These are phyloP conservation scores for Propithecus deckenii DNA, from an alignment of 2,797 vertebrate species.

Conservation along the genomic window DNA sequence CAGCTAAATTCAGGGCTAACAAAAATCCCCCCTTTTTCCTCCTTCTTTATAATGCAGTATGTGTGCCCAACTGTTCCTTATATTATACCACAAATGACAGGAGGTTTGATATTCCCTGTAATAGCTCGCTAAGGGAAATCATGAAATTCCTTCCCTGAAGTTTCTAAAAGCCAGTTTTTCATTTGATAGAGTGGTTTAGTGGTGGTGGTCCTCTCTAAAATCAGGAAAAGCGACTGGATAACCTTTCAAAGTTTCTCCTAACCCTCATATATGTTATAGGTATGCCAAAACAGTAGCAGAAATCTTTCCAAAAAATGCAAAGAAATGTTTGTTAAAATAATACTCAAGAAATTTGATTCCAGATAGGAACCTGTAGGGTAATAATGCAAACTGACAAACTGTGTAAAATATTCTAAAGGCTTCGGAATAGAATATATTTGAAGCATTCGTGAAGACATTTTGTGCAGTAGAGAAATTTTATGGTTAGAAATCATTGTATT, in stretches of 20 bases:
- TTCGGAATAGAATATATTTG: background rate
- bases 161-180: conserved; percentile 10
- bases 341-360: background rate
- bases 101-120: background rate
- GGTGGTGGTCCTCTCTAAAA: background rate
- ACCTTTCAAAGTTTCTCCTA: background rate
- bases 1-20: background rate
- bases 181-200: background rate
- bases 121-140: background rate
- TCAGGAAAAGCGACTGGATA: background rate
- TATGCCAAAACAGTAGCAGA: background rate
- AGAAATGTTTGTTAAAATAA: conserved; percentile 46
- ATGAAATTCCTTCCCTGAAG: background rate
- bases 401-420: background rate
- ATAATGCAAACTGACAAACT: background rate
- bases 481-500: conserved; percentile 37
- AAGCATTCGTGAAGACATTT: background rate
- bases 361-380: background rate
- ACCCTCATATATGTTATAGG: background rate
- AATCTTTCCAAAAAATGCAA: background rate
- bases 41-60: background rate
- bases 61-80: fast-evolving
- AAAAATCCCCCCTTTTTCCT: background rate
- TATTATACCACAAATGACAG: background rate
- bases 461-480: conserved; percentile 10